Conservation (phyloP, 2,888 invertebrate genomes). For the Hedychridium roseum region DNA sequence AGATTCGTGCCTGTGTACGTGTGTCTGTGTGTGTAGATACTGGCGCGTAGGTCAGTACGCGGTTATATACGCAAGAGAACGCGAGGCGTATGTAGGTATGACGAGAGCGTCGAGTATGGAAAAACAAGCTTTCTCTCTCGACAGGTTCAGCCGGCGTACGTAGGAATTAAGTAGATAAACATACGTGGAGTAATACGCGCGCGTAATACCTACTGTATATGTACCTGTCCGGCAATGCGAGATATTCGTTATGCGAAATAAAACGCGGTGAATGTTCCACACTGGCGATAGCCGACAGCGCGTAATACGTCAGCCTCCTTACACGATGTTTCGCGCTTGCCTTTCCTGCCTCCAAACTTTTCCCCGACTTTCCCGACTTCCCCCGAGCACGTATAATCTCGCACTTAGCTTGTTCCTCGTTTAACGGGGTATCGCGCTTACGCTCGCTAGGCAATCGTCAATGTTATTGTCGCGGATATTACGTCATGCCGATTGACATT, state of each 20-base stretch:
- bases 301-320: constrained; percentile 15
- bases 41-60: constrained; percentile 40
- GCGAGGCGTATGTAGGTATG: constrained; percentile 48
- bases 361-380: no score
- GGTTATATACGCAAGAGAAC: constrained; percentile 36
- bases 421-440: no score
- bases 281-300: constrained; percentile 24
- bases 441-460: no score
- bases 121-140: constrained; percentile 62
- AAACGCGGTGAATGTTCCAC: constrained; percentile 39
- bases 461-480: no score
- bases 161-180: constrained; percentile 60
- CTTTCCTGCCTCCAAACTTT: no score
- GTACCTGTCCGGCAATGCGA: constrained; percentile 24
- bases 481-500: no score
- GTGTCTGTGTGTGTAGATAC: background rate
- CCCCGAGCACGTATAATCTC: no score
- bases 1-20: background rate
- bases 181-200: constrained; percentile 51
- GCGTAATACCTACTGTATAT: constrained; percentile 33
- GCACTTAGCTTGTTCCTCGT: no score
- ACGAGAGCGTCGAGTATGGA: constrained; percentile 55
- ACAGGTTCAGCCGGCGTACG: constrained; percentile 54
- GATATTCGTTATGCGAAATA: constrained; percentile 45
- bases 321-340: constrained; percentile 27